phyloP scores from a whole-genome alignment of 2,113 vertebrate genomes.

The Malurus cyaneus region DNA sequence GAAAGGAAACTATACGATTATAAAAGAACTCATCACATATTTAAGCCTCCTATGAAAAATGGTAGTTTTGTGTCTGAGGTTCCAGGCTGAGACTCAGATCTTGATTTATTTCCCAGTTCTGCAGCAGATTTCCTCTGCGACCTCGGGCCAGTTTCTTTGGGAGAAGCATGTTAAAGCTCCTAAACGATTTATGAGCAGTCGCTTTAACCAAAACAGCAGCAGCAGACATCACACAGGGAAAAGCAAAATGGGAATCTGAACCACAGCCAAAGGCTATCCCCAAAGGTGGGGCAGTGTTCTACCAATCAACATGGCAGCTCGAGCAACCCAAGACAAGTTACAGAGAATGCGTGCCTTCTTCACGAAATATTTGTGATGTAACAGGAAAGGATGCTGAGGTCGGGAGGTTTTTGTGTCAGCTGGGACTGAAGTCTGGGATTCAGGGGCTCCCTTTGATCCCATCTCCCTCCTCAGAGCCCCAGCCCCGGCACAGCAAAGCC shows the following conservation, averaged over 20 bases:
- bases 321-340: no score
- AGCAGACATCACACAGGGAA: neutral
- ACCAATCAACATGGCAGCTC: neutral
- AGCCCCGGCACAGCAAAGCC: neutral
- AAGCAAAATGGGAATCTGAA: neutral
- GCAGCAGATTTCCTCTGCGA: conserved; percentile 49
- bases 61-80: conserved; percentile 31
- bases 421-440: neutral
- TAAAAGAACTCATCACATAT: conserved; percentile 57
- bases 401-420: neutral
- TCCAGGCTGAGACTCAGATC: conserved; percentile 36
- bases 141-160: conserved; percentile 27
- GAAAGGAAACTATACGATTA: conserved; percentile 45
- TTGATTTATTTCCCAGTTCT: conserved; percentile 65
- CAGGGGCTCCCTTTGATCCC: neutral
- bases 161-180: conserved; percentile 30
- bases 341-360: no score
- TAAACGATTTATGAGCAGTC: conserved; percentile 1
- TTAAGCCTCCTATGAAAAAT: conserved; percentile 41
- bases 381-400: neutral
- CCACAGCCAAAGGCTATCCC: neutral
- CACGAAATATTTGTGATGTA: neutral
- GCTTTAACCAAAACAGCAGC: conserved; percentile 3
- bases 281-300: neutral
- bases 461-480: neutral